These are phyloP conservation scores for Setophaga petechia DNA, from an alignment of 2,113 vertebrate species.

Conservation along the genomic window DNA sequence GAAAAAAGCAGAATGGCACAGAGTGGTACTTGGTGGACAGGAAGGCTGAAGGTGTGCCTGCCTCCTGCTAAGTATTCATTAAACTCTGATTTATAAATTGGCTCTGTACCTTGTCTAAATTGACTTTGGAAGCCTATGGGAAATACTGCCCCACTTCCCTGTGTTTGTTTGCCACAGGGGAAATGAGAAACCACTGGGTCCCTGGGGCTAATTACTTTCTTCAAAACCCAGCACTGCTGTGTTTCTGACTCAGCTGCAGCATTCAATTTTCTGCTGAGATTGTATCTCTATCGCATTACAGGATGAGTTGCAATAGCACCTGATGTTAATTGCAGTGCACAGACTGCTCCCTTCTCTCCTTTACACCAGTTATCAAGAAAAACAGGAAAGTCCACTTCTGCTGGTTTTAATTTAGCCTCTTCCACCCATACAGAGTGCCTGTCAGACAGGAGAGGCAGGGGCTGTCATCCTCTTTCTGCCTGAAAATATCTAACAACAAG, in stretches of 20 bases:
- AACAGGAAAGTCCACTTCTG: slow-evolving; percentile 48
- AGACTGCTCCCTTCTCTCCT: slow-evolving; percentile 55
- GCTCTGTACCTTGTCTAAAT: neutral
- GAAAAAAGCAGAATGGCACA: neutral
- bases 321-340: slow-evolving; percentile 31
- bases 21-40: neutral
- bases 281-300: slow-evolving; percentile 53
- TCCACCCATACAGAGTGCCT: neutral
- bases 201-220: slow-evolving; percentile 38
- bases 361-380: slow-evolving; percentile 60
- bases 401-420: slow-evolving; percentile 48
- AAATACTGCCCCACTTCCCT: neutral
- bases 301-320: slow-evolving; percentile 49
- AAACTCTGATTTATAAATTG: neutral
- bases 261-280: slow-evolving; percentile 55
- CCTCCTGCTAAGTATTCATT: neutral
- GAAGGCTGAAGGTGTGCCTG: neutral
- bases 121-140: neutral
- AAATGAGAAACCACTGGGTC: slow-evolving; percentile 29
- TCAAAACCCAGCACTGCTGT: slow-evolving; percentile 21
- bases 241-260: slow-evolving; percentile 41
- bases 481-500: neutral
- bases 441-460: slow-evolving; percentile 34
- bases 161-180: slow-evolving; percentile 21
- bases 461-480: neutral